Base-by-base conservation (phyloP, 2,888 invertebrate genomes). In the Patella pellucida region DNA sequence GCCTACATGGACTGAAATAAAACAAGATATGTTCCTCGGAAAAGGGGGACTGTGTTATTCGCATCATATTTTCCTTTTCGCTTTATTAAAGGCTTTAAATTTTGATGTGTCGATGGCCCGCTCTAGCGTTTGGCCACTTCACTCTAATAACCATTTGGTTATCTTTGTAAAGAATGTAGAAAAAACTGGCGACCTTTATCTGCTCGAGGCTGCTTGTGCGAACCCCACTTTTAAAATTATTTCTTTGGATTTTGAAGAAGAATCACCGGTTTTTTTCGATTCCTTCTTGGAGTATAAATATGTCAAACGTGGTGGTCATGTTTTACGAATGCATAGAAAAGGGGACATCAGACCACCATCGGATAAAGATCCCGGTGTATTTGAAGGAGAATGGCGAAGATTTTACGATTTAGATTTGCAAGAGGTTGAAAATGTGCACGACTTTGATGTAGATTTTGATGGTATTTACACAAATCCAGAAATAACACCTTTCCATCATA, bases 281-380 rank as follows among this genome's bases (percentile, higher is more conserved):
- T 81, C 81, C 14, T 82, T 79, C 51, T 74, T 83, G 19, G 80
- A 81, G 52, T 83, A 82, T 70, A 83, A 82, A 68, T 83, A 76
- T 73, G 74, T 82, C 0, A 76, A 75, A 14, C 62, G 76, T 56
- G 77, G 77, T 15, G 81, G 78, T 2, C 72, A 75, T 68, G 67
- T 80, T 14, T 68, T 79, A 5, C 76, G 81, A 19, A 77, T 82
- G 79, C 83, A 82, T 68, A 74, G 81, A 5, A 71, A 80, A 27
- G 79, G 80, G 27, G 79, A 80, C 50, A 68, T 23, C 72, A 23
- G 62, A 23, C 11, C 14, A 23, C 23, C 23, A 23, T 19, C 19
- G 2, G 19, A 19, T 19, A 23, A 62, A 5, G 23, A 19, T 12
- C 19, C 19, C 23, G 19, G 11, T 23, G 19, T 52, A 7, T 51